Evolutionary conservation across 23 tunicate genomes (phyloP).

Genomic region (Trididemnum miniatum): DNA sequence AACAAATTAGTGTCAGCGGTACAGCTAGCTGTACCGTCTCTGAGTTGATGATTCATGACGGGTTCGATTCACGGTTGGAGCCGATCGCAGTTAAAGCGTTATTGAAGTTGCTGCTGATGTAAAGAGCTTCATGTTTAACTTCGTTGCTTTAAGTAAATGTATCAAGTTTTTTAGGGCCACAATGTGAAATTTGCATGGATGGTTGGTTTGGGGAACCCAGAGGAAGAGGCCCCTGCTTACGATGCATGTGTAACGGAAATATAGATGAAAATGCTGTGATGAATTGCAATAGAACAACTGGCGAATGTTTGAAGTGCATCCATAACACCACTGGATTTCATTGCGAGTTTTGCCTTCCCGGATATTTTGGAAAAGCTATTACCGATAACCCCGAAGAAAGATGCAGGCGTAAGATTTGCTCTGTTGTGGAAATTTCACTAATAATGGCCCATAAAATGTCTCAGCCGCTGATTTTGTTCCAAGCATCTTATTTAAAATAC

Average conservation of each 20-base stretch:
- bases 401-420: conserved; percentile 56
- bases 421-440: neutral
- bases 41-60: too few relatives aligned
- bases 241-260: conserved; percentile 95
- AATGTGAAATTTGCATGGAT: conserved; percentile 88
- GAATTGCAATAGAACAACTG: conserved; percentile 89
- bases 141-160: too few relatives aligned
- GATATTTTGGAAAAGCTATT: conserved; percentile 87
- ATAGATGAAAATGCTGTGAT: conserved; percentile 80
- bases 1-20: too few relatives aligned
- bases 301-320: conserved; percentile 91
- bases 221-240: conserved; percentile 78
- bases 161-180: conserved; percentile 83
- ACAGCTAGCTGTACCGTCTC: too few relatives aligned
- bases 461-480: too few relatives aligned
- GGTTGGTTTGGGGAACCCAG: conserved; percentile 95
- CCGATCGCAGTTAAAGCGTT: too few relatives aligned
- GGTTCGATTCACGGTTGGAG: too few relatives aligned
- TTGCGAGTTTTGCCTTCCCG: conserved; percentile 86
- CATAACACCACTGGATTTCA: conserved; percentile 91
- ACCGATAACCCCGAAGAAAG: conserved; percentile 63
- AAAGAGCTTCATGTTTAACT: too few relatives aligned
- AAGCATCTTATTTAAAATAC: too few relatives aligned
- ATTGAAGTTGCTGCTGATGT: too few relatives aligned
- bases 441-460: too few relatives aligned